Evolutionary conservation across 2,888 invertebrate genomes (phyloP).

Genomic region (Scaptomyza caliginosa): DNA sequence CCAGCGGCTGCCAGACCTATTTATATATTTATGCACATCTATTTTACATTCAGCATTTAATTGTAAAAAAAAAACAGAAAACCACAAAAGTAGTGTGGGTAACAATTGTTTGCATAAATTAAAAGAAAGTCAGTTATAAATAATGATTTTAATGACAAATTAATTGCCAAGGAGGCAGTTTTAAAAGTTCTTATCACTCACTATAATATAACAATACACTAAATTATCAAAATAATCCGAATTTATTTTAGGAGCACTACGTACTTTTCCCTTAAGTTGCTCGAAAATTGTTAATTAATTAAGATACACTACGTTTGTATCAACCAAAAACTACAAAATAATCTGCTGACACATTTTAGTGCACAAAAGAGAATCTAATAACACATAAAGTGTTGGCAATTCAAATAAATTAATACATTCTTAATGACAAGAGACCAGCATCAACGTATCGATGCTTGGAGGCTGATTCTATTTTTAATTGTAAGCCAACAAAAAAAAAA

Average conservation of each 20-base stretch:
- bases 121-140: neutral
- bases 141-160: neutral
- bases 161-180: neutral
- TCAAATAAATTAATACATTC: constrained; percentile 65
- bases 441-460: constrained; percentile 6
- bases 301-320: neutral
- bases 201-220: no score
- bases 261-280: neutral
- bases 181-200: no score
- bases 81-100: no score
- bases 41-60: no score
- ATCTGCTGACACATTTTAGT: constrained; percentile 40
- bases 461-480: constrained; percentile 29
- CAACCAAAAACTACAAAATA: constrained; percentile 18
- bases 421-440: constrained; percentile 56
- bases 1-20: no score
- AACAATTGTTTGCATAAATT: neutral
- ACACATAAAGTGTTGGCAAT: constrained; percentile 22
- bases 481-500: constrained; percentile 21
- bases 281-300: no score
- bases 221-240: no score
- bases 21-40: no score
- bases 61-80: no score
- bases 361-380: neutral
- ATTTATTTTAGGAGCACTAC: no score